Evolutionary conservation across 2,113 vertebrate genomes (phyloP).

Genomic region (Psophia crepitans): DNA sequence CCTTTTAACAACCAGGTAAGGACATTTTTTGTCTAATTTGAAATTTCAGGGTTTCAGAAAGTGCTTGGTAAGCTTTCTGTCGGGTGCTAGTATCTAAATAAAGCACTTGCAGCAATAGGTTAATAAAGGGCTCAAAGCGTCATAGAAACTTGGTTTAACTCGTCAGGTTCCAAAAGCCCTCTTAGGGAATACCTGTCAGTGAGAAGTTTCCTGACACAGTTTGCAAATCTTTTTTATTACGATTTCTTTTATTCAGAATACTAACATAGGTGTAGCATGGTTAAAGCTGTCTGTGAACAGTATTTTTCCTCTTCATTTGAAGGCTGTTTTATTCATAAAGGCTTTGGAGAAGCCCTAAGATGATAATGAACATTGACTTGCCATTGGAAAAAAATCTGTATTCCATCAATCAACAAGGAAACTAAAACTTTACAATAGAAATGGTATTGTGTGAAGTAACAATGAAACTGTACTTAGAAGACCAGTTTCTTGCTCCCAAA

Average conservation of each 20-base stretch:
- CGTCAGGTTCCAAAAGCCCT: not conserved
- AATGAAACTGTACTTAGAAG: not conserved
- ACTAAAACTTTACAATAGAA: not conserved
- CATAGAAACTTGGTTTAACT: not conserved
- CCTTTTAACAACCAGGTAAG: not conserved
- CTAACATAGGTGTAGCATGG: not conserved
- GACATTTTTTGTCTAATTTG: not conserved
- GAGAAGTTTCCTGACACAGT: not conserved
- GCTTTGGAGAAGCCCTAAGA: not conserved
- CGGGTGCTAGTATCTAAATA: not conserved
- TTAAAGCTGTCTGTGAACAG: not conserved
- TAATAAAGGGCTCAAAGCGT: not conserved
- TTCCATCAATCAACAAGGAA: not conserved
- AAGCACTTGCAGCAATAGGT: not conserved
- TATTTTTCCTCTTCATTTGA: not conserved
- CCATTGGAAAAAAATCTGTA: not conserved
- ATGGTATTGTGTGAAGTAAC: not conserved
- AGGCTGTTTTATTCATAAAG: not conserved
- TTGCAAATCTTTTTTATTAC: not conserved
- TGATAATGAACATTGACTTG: not conserved
- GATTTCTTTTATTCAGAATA: not conserved
- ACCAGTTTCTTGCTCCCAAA: not conserved
- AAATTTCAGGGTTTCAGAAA: not conserved
- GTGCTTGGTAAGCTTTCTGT: not conserved
- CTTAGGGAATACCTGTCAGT: not conserved